Percentiles rank a stretch among this genome's conserved stretches.
phyloP scores from a whole-genome alignment of 2,888 invertebrate genomes.

The Deilephila porcellus region DNA sequence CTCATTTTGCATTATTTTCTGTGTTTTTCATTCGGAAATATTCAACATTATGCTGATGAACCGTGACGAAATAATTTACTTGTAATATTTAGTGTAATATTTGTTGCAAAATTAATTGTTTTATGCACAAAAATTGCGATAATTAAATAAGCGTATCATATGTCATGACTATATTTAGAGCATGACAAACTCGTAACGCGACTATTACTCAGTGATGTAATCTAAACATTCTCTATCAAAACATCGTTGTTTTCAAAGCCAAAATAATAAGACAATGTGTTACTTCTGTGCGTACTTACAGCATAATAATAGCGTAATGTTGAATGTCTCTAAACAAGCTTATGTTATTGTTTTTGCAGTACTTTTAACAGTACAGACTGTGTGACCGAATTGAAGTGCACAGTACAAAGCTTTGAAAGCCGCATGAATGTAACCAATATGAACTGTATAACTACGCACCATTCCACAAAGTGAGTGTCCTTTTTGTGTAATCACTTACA shows the following conservation, averaged over 20 bases:
- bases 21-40: conserved; percentile 17
- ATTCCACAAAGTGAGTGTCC: conserved; percentile 77
- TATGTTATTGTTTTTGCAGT: conserved; percentile 82
- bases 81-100: not conserved
- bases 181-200: no score
- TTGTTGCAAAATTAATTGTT: no score
- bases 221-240: no score
- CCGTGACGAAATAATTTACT: not conserved
- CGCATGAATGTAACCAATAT: conserved; percentile 80
- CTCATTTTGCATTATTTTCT: conserved; percentile 27
- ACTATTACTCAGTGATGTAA: no score
- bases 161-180: no score
- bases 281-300: no score
- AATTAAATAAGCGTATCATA: no score
- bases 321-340: conserved; percentile 54
- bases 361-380: conserved; percentile 83
- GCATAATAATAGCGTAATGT: conserved; percentile 39
- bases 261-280: no score
- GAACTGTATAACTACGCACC: conserved; percentile 77
- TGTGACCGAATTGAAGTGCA: conserved; percentile 80
- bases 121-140: no score
- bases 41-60: conserved; percentile 19
- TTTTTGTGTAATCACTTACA: conserved; percentile 39
- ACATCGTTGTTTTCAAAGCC: no score
- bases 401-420: conserved; percentile 80